These are phyloP conservation scores for Sinopyrophorus schimmeli DNA, from an alignment of 2,888 invertebrate species.

Conservation along the genomic window DNA sequence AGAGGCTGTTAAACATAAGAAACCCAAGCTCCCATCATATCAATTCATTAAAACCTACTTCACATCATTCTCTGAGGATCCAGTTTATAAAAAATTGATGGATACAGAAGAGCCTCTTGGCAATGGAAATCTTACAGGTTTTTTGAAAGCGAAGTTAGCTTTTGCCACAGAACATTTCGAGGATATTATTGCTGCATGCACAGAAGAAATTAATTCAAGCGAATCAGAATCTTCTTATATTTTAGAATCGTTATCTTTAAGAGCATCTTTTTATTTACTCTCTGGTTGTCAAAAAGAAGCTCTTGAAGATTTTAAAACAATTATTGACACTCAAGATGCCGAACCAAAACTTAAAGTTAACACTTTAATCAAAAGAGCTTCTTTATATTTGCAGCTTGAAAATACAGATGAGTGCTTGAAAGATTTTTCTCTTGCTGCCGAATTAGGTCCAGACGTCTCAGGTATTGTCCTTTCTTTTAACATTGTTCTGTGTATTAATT, in stretches of 20 bases:
- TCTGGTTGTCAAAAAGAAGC: slow-evolving; percentile 76
- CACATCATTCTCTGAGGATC: slow-evolving; percentile 85
- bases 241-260: slow-evolving; percentile 74
- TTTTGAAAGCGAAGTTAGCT: slow-evolving; percentile 71
- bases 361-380: slow-evolving; percentile 86
- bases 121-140: slow-evolving; percentile 58
- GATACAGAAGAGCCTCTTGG: slow-evolving; percentile 52
- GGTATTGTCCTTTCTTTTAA: too few species aligned
- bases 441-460: slow-evolving; percentile 70
- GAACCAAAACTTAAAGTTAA: slow-evolving; percentile 72
- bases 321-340: slow-evolving; percentile 68
- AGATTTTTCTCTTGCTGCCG: slow-evolving; percentile 78
- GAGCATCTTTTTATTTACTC: slow-evolving; percentile 83
- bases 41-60: slow-evolving; percentile 87
- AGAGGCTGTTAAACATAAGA: slow-evolving; percentile 70
- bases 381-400: slow-evolving; percentile 79
- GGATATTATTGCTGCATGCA: slow-evolving; percentile 76
- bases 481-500: too few species aligned
- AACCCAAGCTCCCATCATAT: slow-evolving; percentile 79
- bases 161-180: slow-evolving; percentile 75
- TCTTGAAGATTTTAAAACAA: slow-evolving; percentile 69
- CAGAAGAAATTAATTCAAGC: slow-evolving; percentile 71
- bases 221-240: slow-evolving; percentile 65
- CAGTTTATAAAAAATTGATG: slow-evolving; percentile 64
- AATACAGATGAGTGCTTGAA: slow-evolving; percentile 72